Evolutionary conservation across 2,113 vertebrate species (phyloP), one percentile per base, ranked within the genome.

Genomic region (Gambusia holbrooki): DNA sequence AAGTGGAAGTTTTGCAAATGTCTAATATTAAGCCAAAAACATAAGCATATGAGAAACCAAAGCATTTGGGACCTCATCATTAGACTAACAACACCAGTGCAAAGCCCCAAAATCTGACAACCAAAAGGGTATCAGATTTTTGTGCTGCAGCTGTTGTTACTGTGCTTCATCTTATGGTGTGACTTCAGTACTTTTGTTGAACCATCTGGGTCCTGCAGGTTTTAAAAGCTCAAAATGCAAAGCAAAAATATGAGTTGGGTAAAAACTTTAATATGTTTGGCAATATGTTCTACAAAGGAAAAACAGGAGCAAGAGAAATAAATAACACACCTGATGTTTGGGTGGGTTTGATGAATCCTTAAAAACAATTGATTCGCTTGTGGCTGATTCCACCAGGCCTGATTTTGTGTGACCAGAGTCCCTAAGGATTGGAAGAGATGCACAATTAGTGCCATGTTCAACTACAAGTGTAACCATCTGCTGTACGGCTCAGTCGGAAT

Each of bases 241-340:
- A 45, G 14, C 42, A 45, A 54, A 54, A 54, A 19, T 8, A 22
- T 8, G 17, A 22, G 7, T 7, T 22, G 51, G 17, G 7, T 54
- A 54, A 19, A 54, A 54, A 54, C 35, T 37, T 2, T 37, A 37
- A 37, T 37, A 10, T 2, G 12, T 37, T 19, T 5, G 66, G 37
- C 35, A 63, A 17, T 2, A 29, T 5, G 14, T 64, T 30, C 2
- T 22, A 30, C 51, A n/a, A 58, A 58, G 51, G 30, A 64, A 19
- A 33, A 8, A 64, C 5, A 7, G 13, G 15, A 8, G 8, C 17
- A 63, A 33, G 1, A 3, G 22, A 40, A 70, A 3, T 1, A 71
- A 66, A 40, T 40, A 25, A 82, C 74, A 51, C 9, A 92, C 91
- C 86, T 80, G 74, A 42, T 48, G 19, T 10, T 74, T 62, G 0